Evolutionary conservation across 2,797 vertebrate genomes (phyloP).

Genomic region (Onychomys torridus): DNA sequence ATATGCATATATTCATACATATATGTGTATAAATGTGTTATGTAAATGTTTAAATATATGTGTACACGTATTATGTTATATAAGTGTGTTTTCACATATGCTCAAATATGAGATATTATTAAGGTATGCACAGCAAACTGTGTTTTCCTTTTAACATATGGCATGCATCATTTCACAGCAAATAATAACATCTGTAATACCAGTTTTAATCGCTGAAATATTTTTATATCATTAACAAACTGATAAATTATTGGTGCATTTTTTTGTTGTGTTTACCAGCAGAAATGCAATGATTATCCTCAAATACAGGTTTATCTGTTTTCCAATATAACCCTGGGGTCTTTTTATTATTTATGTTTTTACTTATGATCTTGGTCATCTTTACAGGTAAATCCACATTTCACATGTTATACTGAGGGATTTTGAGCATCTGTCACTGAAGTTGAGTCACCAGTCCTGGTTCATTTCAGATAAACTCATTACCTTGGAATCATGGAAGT

Average conservation of each 20-base stretch:
- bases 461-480: neutral
- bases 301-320: too few relatives aligned
- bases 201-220: neutral
- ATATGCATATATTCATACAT: neutral
- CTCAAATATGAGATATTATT: neutral
- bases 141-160: neutral
- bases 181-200: neutral
- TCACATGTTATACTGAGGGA: neutral
- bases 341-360: neutral
- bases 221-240: neutral
- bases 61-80: neutral
- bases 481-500: neutral
- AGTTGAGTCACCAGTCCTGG: neutral
- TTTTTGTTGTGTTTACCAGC: neutral
- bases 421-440: neutral
- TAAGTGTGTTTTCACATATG: neutral
- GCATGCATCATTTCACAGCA: neutral
- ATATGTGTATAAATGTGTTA: neutral
- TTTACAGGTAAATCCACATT: neutral
- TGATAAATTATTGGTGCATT: neutral
- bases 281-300: neutral
- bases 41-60: neutral
- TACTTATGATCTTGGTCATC: neutral
- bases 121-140: neutral
- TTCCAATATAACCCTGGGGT: neutral